Evolutionary conservation across 2,888 invertebrate genomes (phyloP).

Genomic region (Papilio elwesi): DNA sequence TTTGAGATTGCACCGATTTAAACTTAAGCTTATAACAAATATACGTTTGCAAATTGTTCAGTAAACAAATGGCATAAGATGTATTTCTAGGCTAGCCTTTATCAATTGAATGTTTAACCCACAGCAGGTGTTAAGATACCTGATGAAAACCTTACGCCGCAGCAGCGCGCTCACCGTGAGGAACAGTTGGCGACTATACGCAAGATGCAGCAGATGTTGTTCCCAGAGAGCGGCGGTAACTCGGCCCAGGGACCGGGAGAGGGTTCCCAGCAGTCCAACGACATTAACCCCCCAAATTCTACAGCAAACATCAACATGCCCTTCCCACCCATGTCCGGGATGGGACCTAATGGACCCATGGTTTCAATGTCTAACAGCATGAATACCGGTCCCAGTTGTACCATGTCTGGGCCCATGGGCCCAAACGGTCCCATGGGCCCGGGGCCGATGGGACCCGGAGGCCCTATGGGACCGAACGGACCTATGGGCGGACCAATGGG

Average conservation of each 20-base stretch:
- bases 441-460: slow-evolving; percentile 64
- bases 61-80: too few species aligned
- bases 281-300: slow-evolving; percentile 74
- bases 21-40: too few species aligned
- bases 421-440: slow-evolving; percentile 62
- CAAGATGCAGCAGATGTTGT: slow-evolving; percentile 96
- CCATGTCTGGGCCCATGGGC: slow-evolving; percentile 77
- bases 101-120: slow-evolving; percentile 4
- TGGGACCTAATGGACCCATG: slow-evolving; percentile 76
- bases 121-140: slow-evolving; percentile 92
- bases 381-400: slow-evolving; percentile 77
- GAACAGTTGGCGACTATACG: slow-evolving; percentile 95
- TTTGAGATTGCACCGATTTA: too few species aligned
- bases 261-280: slow-evolving; percentile 65
- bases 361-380: slow-evolving; percentile 77
- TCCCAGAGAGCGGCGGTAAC: slow-evolving; percentile 88
- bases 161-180: slow-evolving; percentile 96
- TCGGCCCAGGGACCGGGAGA: slow-evolving; percentile 66
- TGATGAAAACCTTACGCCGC: slow-evolving; percentile 97
- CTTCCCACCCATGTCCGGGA: slow-evolving; percentile 71
- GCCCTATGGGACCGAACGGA: slow-evolving; percentile 70
- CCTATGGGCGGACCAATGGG: slow-evolving; percentile 72
- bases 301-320: slow-evolving; percentile 73
- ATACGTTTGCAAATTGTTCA: too few species aligned
- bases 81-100: background rate